Conservation (phyloP, 2,888 invertebrate species). For the Vanessa cardui region DNA sequence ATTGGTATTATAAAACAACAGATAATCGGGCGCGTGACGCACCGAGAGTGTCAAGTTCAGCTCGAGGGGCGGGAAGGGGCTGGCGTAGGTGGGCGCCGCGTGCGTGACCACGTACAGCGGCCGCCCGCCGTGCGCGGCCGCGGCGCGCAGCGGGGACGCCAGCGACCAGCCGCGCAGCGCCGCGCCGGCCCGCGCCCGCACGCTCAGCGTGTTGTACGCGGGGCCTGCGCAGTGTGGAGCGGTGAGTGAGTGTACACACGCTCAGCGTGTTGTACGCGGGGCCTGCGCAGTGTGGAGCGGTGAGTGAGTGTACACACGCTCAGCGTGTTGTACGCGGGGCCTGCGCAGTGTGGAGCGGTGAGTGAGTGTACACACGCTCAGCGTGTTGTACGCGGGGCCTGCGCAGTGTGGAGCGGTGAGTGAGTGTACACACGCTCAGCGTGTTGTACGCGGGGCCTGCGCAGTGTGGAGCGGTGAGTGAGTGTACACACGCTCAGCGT, state of each 20-base stretch:
- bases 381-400: conserved; percentile 64
- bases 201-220: conserved; percentile 54
- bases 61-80: conserved; percentile 38
- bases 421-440: too few species aligned
- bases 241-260: too few species aligned
- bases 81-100: conserved; percentile 54
- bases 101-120: conserved; percentile 61
- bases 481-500: too few species aligned
- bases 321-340: conserved; percentile 58
- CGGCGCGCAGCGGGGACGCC: conserved; percentile 35
- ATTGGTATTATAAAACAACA: too few species aligned
- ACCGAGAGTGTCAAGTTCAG: conserved; percentile 48
- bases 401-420: too few species aligned
- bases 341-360: too few species aligned
- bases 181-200: conserved; percentile 56
- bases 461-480: too few species aligned
- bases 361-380: conserved; percentile 50
- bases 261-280: conserved; percentile 56
- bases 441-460: too few species aligned
- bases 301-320: too few species aligned
- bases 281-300: too few species aligned
- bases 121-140: conserved; percentile 43
- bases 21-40: too few species aligned
- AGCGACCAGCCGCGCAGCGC: conserved; percentile 56
- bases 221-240: too few species aligned